Evolutionary conservation across 2,113 vertebrate genomes (phyloP), one percentile per base, ranked within the genome.

Genomic region (Vicugna pacos): DNA sequence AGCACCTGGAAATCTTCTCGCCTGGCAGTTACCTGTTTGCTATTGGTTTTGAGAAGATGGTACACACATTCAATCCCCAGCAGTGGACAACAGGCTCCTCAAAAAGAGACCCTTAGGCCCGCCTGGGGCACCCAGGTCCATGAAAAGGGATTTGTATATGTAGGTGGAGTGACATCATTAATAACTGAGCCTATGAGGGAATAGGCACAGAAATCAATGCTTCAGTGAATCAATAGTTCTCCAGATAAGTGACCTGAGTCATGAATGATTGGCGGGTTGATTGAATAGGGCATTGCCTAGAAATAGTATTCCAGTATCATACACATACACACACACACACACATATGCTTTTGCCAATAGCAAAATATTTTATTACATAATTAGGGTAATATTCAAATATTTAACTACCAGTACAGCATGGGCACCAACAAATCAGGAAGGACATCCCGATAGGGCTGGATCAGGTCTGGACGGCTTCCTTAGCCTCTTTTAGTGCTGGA

Each of bases 331-430:
- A 28, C 64, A 79, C 32, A 46, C 58, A 16, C 58, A 46, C 11
- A 11, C 67, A 24, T 50, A 24, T 54, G 17, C 72, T 69, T 69
- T 89, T 84, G 10, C 79, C 30, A 48, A 84, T 8, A 38, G 56
- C 16, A 38, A 93, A 70, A 54, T 60, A 54, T 58, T 83, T 92
- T 87, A 87, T 64, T 70, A 60, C 35, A 35, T 30, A 52, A 24
- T 84, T 32, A 12, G 15, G 42, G 7, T 85, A 54, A 80, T 76
- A 84, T 42, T 89, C 35, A 90, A 92, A 81, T 62, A 79, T 30
- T 89, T 87, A 95, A 48, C 28, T 67, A 30, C 24, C 65, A 20
- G 42, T 38, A 75, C 10, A 54, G 13, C 8, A 8, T 12, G 7
- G 20, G 15, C 13, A 76, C 30, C 35, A 64, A 16, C 32, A 75